Conservation (phyloP, 2,113 vertebrate genomes). For the Onychorhynchus coronatus region DNA sequence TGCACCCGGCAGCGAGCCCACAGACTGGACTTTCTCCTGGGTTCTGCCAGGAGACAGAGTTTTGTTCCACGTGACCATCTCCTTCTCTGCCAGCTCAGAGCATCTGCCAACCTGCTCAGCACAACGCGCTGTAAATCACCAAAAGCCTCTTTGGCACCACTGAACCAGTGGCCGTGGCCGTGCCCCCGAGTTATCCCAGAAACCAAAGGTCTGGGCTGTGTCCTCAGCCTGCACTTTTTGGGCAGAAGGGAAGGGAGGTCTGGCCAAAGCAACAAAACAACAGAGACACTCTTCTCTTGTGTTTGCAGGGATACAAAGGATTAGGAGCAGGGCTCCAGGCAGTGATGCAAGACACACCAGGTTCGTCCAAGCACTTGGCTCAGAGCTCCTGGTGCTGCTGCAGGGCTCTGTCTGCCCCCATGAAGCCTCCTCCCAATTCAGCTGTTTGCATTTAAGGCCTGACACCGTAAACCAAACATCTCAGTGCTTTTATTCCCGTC, state of each 20-base stretch:
- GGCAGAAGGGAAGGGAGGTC: not conserved
- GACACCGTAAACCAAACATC: fast-evolving
- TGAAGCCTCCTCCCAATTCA: not conserved
- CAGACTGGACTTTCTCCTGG: not conserved
- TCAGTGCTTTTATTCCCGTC: not conserved
- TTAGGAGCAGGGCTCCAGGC: not conserved
- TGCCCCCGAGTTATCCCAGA: not conserved
- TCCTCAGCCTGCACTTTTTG: not conserved
- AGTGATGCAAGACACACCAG: not conserved
- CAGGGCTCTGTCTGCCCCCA: not conserved
- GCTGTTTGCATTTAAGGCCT: not conserved
- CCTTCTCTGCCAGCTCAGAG: not conserved
- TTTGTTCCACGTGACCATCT: not conserved
- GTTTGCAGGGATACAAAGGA: not conserved
- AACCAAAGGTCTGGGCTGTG: not conserved
- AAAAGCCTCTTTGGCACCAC: not conserved
- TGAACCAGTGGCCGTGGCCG: not conserved
- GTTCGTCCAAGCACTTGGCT: not conserved
- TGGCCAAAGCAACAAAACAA: not conserved
- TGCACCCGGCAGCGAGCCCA: not conserved
- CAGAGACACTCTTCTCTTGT: not conserved
- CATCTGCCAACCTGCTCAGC: not conserved
- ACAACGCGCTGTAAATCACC: not conserved
- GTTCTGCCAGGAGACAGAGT: not conserved
- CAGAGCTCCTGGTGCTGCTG: fast-evolving